Percentiles rank a stretch among this genome's conserved stretches.
Evolutionary conservation across 2,888 invertebrate genomes (phyloP).

Genomic region (Mesodorylaimus sp.): DNA sequence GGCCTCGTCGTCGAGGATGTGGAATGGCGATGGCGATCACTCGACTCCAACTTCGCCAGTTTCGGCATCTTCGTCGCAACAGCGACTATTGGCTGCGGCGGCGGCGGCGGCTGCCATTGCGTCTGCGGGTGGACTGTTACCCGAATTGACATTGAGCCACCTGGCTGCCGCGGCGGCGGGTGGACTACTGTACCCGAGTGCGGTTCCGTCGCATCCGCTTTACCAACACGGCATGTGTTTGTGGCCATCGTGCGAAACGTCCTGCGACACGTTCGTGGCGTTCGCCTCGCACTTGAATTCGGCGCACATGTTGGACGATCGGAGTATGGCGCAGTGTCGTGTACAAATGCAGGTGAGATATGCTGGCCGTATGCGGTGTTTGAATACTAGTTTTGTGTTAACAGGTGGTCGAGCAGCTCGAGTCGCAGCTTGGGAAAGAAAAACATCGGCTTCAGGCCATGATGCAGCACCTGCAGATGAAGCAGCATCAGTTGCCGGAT

Average conservation of each 20-base stretch:
- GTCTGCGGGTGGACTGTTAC: no score
- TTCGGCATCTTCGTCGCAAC: no score
- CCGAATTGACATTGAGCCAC: background rate
- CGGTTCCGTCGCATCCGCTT: constrained; percentile 45
- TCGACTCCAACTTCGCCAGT: no score
- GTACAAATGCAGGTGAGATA: constrained; percentile 77
- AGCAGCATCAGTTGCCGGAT: constrained; percentile 27
- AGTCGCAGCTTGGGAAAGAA: constrained; percentile 54
- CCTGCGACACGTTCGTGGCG: constrained; percentile 69
- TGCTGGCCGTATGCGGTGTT: background rate
- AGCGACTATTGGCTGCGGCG: no score
- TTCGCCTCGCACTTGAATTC: constrained; percentile 76
- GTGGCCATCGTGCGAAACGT: constrained; percentile 91
- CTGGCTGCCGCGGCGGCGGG: background rate
- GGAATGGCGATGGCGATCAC: no score
- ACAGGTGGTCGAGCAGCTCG: constrained; percentile 13
- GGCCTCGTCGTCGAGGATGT: no score
- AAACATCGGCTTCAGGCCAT: constrained; percentile 78
- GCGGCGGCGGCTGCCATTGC: no score
- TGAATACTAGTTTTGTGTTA: background rate
- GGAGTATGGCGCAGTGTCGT: constrained; percentile 82
- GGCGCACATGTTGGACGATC: constrained; percentile 77
- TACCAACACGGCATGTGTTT: constrained; percentile 86
- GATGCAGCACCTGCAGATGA: constrained; percentile 87
- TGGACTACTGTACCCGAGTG: no score